Conservation (phyloP, 2,888 invertebrate genomes). For the Apantesis nais region DNA sequence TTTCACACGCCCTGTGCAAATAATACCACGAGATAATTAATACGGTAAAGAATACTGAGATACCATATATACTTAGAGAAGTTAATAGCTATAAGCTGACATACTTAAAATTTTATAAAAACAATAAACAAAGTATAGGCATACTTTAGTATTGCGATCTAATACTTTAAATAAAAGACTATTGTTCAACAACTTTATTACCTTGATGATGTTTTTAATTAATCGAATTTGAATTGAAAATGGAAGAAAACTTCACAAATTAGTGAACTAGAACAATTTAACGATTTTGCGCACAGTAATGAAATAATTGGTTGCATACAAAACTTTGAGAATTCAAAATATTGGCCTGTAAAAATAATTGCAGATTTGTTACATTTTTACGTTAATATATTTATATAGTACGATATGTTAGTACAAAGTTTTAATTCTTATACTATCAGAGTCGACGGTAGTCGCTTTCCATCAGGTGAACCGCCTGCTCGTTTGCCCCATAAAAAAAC, state of each 20-base stretch:
- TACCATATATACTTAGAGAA: not conserved
- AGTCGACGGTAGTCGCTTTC: too few relatives aligned
- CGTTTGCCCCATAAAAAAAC: too few relatives aligned
- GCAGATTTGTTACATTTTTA: not conserved
- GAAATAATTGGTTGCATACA: slow-evolving; percentile 18
- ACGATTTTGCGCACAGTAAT: slow-evolving; percentile 12
- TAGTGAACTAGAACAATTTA: not conserved
- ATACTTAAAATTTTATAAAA: not conserved
- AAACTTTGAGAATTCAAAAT: slow-evolving; percentile 1
- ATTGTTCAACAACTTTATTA: not conserved
- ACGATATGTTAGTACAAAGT: not conserved
- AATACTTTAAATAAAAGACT: not conserved
- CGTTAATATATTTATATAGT: not conserved
- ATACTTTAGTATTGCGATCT: not conserved
- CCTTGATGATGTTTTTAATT: not conserved
- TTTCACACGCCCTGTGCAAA: slow-evolving; percentile 39
- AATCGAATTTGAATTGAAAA: slow-evolving; percentile 11
- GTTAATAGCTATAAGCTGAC: not conserved
- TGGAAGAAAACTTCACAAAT: slow-evolving; percentile 15
- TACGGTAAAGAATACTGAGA: not conserved
- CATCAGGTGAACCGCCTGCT: too few relatives aligned
- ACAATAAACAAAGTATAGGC: not conserved
- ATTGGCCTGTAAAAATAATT: not conserved
- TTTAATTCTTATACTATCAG: too few relatives aligned
- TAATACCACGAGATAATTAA: slow-evolving; percentile 1